Evolutionary conservation across 2,113 vertebrate genomes (phyloP).

Genomic region (Salvator merianae): DNA sequence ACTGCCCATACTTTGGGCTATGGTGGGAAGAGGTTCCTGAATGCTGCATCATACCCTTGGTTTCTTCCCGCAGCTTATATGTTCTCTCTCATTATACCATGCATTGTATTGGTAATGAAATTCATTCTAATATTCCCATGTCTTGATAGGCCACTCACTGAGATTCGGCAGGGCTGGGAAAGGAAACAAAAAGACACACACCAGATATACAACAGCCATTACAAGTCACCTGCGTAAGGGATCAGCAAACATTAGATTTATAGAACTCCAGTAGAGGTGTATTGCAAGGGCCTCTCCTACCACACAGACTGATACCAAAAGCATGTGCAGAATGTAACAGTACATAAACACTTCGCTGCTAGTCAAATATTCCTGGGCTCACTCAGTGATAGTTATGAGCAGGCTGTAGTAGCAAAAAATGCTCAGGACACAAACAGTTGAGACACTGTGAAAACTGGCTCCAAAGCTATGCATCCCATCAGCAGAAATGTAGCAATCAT

Average conservation of each 20-base stretch:
- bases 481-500: background rate
- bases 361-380: too few relatives aligned
- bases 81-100: conserved; percentile 84
- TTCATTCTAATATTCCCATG: conserved; percentile 84
- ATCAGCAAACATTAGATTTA: background rate
- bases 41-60: conserved; percentile 75
- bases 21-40: conserved; percentile 82
- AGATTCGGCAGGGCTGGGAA: conserved; percentile 91
- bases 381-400: background rate
- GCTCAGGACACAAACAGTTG: background rate
- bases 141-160: conserved; percentile 78
- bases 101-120: conserved; percentile 82
- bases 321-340: background rate
- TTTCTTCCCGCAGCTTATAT: conserved; percentile 82
- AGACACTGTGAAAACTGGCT: background rate
- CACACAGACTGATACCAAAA: too few relatives aligned
- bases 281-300: too few relatives aligned
- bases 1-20: conserved; percentile 85
- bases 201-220: conserved; percentile 45
- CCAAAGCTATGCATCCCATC: background rate
- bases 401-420: background rate
- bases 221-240: conserved; percentile 66
- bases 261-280: too few relatives aligned
- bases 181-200: conserved; percentile 56
- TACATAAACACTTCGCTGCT: too few relatives aligned